A percentile compares a stretch with the other conserved stretches of the same genome.
phyloP scores from a whole-genome alignment of 2,797 vertebrate species.

The Allobates femoralis region DNA sequence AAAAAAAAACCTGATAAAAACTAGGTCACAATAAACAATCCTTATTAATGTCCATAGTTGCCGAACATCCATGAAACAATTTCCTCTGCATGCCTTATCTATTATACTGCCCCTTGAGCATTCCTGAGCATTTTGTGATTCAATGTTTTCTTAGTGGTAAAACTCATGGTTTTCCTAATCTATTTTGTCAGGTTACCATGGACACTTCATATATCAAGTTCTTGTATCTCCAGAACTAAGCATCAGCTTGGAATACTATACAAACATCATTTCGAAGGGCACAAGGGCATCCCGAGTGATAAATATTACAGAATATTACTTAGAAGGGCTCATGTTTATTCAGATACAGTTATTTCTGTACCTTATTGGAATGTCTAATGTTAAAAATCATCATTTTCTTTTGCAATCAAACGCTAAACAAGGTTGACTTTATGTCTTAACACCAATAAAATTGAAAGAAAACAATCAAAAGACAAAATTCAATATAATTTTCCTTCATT shows the following conservation, averaged over 20 bases:
- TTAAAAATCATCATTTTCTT: background rate
- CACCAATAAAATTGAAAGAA: no score
- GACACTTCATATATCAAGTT: slow-evolving; percentile 25
- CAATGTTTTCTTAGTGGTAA: slow-evolving; percentile 17
- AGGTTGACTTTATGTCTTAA: no score
- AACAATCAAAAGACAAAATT: no score
- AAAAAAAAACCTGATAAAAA: background rate
- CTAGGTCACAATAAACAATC: background rate
- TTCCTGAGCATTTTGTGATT: slow-evolving; percentile 11
- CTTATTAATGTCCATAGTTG: background rate
- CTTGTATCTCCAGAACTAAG: slow-evolving; percentile 20
- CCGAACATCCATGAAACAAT: background rate
- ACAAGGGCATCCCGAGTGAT: background rate
- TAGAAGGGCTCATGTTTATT: background rate
- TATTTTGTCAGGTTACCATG: slow-evolving; percentile 37
- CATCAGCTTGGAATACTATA: slow-evolving; percentile 9
- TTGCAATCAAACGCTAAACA: no score
- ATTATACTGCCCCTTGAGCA: background rate
- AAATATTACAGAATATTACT: background rate
- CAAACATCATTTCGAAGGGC: slow-evolving; percentile 10
- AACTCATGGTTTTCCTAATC: slow-evolving; percentile 19
- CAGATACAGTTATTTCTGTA: background rate
- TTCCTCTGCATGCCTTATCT: slow-evolving; percentile 14
- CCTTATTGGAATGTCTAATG: background rate
- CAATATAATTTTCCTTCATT: background rate